Percentiles rank a stretch among this genome's conserved stretches.
phyloP scores from a whole-genome alignment of 2,888 invertebrate species.

The Drosophila lutescens region DNA sequence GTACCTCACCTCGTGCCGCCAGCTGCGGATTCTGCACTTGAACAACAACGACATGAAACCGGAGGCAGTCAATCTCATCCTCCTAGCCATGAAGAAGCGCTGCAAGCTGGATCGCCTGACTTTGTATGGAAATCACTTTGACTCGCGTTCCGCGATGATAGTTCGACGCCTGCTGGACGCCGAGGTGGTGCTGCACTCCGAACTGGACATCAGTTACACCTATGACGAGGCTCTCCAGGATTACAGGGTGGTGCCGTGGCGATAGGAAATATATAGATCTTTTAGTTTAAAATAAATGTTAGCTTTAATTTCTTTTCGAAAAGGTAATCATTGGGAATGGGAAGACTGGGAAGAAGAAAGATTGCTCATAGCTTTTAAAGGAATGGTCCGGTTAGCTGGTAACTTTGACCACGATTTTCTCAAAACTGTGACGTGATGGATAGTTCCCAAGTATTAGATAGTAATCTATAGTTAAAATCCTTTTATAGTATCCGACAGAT shows the following conservation, averaged over 20 bases:
- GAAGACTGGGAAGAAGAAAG: too few relatives aligned
- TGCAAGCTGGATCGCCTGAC: conserved; percentile 64
- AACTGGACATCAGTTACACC: conserved; percentile 68
- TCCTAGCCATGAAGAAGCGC: conserved; percentile 78
- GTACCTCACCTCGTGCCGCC: conserved; percentile 65
- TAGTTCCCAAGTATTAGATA: too few relatives aligned
- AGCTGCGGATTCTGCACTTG: conserved; percentile 72
- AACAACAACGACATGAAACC: conserved; percentile 74
- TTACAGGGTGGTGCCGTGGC: conserved; percentile 78
- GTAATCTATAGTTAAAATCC: too few relatives aligned
- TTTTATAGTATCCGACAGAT: too few relatives aligned
- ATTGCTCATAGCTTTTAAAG: too few relatives aligned
- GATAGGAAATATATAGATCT: conserved; percentile 12
- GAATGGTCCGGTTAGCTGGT: too few relatives aligned
- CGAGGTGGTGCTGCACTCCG: conserved; percentile 61
- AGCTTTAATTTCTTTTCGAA: too few relatives aligned
- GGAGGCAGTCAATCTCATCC: conserved; percentile 66
- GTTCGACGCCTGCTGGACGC: conserved; percentile 74
- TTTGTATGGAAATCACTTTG: conserved; percentile 77
- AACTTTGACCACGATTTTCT: too few relatives aligned
- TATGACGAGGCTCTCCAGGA: conserved; percentile 68
- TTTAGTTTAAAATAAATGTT: too few relatives aligned
- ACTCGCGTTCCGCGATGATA: conserved; percentile 64
- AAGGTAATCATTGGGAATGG: too few relatives aligned
- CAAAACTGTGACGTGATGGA: too few relatives aligned